phyloP scores from a whole-genome alignment of 2,888 invertebrate genomes.

The Pseudococcus viburni region DNA sequence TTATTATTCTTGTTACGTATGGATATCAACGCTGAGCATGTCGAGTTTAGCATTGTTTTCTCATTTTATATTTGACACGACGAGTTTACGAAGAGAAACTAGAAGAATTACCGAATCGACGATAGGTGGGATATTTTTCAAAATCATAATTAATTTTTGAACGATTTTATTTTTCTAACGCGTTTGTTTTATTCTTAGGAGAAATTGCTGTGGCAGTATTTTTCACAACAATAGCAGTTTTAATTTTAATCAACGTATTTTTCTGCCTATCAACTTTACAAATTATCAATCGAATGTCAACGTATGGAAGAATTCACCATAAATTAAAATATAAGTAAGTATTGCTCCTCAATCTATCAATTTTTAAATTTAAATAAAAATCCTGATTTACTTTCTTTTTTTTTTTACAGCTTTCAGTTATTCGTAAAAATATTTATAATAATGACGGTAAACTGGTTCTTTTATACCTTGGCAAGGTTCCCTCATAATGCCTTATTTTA shows the following conservation, averaged over 20 bases:
- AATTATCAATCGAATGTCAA: conserved; percentile 84
- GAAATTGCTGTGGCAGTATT: conserved; percentile 87
- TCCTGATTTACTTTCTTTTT: conserved; percentile 49
- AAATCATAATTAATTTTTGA: neutral
- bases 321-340: conserved; percentile 86
- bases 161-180: neutral
- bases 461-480: conserved; percentile 83
- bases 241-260: conserved; percentile 83
- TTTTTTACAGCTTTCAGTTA: conserved; percentile 81
- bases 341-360: neutral
- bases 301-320: conserved; percentile 88
- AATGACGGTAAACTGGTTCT: conserved; percentile 84
- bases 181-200: conserved; percentile 72
- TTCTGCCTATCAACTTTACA: conserved; percentile 86
- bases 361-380: conserved; percentile 62
- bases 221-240: conserved; percentile 86
- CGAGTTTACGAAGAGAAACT: conserved; percentile 68
- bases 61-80: conserved; percentile 83
- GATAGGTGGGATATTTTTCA: conserved; percentile 64
- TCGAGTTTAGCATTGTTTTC: conserved; percentile 84
- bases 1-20: conserved; percentile 87
- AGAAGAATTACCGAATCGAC: conserved; percentile 64
- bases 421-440: conserved; percentile 82
- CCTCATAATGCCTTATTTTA: conserved; percentile 82
- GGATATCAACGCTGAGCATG: conserved; percentile 82